These are phyloP conservation scores for Icerya purchasi DNA, from an alignment of 2,888 invertebrate species.

Conservation along the genomic window DNA sequence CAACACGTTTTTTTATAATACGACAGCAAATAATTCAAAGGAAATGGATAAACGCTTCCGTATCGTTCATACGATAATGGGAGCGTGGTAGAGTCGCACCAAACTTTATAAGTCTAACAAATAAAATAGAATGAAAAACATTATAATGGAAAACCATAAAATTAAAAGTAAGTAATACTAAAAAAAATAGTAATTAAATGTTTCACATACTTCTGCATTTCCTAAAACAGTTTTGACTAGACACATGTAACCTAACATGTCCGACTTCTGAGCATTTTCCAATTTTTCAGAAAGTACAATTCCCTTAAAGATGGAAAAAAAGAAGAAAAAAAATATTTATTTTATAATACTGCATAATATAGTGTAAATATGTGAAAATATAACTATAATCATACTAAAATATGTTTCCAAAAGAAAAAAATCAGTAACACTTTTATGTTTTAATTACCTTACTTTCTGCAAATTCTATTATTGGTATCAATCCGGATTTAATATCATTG, in stretches of 20 bases:
- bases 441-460: slow-evolving; percentile 49
- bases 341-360: no score
- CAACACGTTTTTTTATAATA: slow-evolving; percentile 49
- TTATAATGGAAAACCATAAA: no score
- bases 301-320: slow-evolving; percentile 9
- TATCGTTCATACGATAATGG: slow-evolving; percentile 64
- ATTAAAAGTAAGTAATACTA: no score
- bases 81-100: slow-evolving; percentile 57
- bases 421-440: not conserved
- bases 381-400: not conserved
- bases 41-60: slow-evolving; percentile 84
- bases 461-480: slow-evolving; percentile 78
- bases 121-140: no score
- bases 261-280: slow-evolving; percentile 37
- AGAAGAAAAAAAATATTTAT: not conserved
- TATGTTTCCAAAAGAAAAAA: not conserved
- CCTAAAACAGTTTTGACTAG: slow-evolving; percentile 70
- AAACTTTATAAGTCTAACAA: slow-evolving; percentile 56
- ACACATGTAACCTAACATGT: slow-evolving; percentile 84
- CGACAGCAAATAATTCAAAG: slow-evolving; percentile 61
- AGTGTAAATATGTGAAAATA: no score
- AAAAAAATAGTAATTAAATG: no score
- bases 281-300: slow-evolving; percentile 10
- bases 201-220: slow-evolving; percentile 71
- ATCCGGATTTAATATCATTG: slow-evolving; percentile 66